Percentiles rank a stretch among this genome's conserved stretches.
Evolutionary conservation across 2,113 vertebrate species (phyloP).

Genomic region (Cervus canadensis): DNA sequence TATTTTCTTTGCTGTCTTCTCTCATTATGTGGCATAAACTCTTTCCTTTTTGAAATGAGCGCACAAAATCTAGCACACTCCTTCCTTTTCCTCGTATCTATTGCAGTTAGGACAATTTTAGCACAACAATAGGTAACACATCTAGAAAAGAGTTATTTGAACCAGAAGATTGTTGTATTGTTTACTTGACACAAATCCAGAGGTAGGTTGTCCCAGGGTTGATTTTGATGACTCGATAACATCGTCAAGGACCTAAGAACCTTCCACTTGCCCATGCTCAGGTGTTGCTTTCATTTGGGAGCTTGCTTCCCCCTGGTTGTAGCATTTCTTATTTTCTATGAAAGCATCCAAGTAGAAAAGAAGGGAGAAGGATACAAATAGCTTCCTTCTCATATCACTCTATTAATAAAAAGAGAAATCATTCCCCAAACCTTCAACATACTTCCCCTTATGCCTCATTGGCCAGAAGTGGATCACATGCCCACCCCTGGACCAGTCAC

Average conservation of each 20-base stretch:
- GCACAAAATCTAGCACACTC: neutral
- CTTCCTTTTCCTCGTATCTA: neutral
- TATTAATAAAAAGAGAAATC: neutral
- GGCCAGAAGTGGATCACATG: neutral
- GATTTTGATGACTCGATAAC: neutral
- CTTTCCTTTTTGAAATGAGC: neutral
- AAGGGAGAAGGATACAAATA: neutral
- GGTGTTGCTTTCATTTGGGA: neutral
- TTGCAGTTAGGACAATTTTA: neutral
- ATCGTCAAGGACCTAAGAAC: neutral
- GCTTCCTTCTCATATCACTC: neutral
- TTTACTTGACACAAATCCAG: neutral
- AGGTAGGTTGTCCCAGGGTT: neutral
- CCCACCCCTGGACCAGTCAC: neutral
- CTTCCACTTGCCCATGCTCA: neutral
- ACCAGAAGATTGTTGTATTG: neutral
- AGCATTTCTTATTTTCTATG: neutral
- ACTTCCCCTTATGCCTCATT: neutral
- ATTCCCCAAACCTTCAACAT: neutral
- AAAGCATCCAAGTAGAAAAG: neutral
- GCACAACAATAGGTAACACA: neutral
- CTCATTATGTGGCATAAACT: neutral
- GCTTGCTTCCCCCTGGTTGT: neutral
- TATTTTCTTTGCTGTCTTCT: neutral
- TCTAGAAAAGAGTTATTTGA: neutral